Conservation (phyloP, 2,113 vertebrate species). For the Willisornis vidua region DNA sequence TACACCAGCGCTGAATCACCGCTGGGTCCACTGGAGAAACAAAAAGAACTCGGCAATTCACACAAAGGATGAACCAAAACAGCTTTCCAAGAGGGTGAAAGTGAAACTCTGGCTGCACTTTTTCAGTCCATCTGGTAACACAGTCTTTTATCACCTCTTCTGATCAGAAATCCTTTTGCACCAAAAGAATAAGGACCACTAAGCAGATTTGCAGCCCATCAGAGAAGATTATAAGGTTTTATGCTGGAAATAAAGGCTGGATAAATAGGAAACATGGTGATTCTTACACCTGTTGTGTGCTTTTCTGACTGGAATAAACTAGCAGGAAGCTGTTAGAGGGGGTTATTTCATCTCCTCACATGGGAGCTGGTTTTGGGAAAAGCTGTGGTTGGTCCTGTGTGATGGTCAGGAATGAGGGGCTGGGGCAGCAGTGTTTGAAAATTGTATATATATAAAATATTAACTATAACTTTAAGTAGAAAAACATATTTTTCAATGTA, state of each 20-base stretch:
- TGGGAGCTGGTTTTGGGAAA: neutral
- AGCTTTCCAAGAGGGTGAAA: neutral
- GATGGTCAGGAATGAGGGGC: neutral
- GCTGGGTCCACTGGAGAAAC: neutral
- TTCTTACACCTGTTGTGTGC: neutral
- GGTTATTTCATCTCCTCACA: neutral
- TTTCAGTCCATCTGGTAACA: neutral
- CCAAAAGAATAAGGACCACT: neutral
- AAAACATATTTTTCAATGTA: neutral
- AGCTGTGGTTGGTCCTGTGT: fast-evolving
- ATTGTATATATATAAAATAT: neutral
- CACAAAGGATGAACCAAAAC: neutral
- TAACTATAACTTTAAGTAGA: neutral
- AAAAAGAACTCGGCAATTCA: neutral
- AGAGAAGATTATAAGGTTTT: neutral
- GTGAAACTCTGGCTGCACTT: neutral
- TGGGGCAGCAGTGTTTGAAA: neutral
- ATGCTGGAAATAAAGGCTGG: neutral
- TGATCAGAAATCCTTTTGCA: neutral
- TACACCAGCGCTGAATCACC: neutral
- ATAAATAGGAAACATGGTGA: neutral
- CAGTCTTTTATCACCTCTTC: fast-evolving
- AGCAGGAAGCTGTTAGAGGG: neutral
- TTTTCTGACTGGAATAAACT: neutral
- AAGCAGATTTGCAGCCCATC: neutral